Base-by-base conservation (phyloP, 2,888 invertebrate genomes). In the Hydropsyche betteni region DNA sequence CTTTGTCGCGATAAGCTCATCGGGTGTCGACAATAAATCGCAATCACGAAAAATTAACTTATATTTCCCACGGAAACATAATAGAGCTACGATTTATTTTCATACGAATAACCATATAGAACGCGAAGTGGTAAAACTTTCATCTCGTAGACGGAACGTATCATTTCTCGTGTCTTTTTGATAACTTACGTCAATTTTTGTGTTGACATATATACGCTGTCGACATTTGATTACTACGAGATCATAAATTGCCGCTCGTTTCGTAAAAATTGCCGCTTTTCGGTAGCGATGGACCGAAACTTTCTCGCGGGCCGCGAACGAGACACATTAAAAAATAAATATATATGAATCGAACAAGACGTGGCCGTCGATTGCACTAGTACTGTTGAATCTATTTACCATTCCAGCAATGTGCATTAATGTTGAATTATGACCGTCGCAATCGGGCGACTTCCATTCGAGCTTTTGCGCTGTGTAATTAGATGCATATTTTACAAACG, bases 141-240 rank as follows among this genome's bases (percentile, higher is more conserved):
- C 44, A 10, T 44, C 44, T 44, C 44, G 44, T 4, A 10, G 4
- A 44, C 44, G 44, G 44, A 44, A 44, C 44, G 44, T 44, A 44
- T 44, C 44, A 44, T 44, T 44, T 44, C 44, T 2, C 10, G 44
- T 44, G 44, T 6, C 24, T 58, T 53, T 53, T 53, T 53, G 14
- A 58, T 58, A 58, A 58, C 58, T 58, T 58, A 24, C 58, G 58
- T 58, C 58, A 58, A 58, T 58, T 24, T 58, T 58, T 24, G 58
- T 58, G 58, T 58, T 58, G 58, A 58, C 58, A 58, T 16, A 24
- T 58, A 58, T 58, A 24, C 24, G 44, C 58, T 58, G 58, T 58
- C 58, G 58, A 58, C 58, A 58, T 58, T 58, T 58, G 58, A 58
- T 58, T 58, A 58, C 58, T 24, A 58, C 58, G 58, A 58, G 58